phyloP scores from a whole-genome alignment of 1,140 invertebrate genomes.

The Tetramorium alpestre region DNA sequence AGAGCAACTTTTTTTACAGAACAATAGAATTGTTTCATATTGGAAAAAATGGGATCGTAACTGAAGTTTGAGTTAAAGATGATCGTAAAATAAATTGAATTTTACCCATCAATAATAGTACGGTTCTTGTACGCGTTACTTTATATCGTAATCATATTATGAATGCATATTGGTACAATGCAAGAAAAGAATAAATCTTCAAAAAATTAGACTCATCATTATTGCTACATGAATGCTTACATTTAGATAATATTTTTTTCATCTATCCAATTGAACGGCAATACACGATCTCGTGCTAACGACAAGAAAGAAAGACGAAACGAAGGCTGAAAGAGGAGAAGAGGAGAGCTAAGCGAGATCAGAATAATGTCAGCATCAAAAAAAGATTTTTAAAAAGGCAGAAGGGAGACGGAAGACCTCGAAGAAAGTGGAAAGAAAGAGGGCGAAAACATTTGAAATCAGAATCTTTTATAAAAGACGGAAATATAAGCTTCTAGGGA shows the following conservation, averaged over 20 bases:
- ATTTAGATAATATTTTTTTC: constrained; percentile 61
- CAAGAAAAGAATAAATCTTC: background rate
- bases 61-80: background rate
- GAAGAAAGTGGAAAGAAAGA: constrained; percentile 1
- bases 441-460: background rate
- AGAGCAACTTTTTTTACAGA: background rate
- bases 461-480: constrained; percentile 46
- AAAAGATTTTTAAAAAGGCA: constrained; percentile 52
- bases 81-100: background rate
- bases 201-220: constrained; percentile 55
- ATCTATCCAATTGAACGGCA: constrained; percentile 69
- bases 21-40: background rate
- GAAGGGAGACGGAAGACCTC: constrained; percentile 8
- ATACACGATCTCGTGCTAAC: background rate
- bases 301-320: background rate
- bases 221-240: constrained; percentile 57
- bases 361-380: constrained; percentile 64
- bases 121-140: background rate
- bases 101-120: background rate
- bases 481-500: constrained; percentile 17
- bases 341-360: background rate
- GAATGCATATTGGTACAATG: background rate
- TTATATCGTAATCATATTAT: background rate
- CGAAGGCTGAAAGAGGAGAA: background rate
- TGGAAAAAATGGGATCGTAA: background rate